Base-by-base conservation (phyloP, 2,797 vertebrate species). In the Enteromius anoplus region DNA sequence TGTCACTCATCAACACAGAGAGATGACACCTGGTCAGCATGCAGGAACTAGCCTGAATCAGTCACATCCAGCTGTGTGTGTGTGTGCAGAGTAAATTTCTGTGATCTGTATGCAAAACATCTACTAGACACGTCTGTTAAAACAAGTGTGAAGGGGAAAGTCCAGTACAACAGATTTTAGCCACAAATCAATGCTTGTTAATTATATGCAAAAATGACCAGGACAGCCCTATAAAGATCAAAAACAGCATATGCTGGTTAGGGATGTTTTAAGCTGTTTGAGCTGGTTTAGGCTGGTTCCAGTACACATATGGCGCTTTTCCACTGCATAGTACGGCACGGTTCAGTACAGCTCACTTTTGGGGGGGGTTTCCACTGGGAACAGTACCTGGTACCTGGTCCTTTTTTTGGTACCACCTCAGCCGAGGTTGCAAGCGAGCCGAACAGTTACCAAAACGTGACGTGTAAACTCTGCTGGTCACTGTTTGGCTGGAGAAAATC, bases 1-100 rank as follows among this genome's bases (percentile, higher is more conserved):
- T 88, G 86, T 89, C 85, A 86, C 81, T 37, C 23, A 84, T 89
- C 91, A 90, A 92, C 89, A 91, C 69, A 84, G 86, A 86, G 70
- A 42, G n/a, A 64, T 77, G 75, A 86, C 89, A 91, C 78, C 85
- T 88, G 87, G 75, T 71, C 47, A 40, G 86, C 60, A 45, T 71
- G 65, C 70, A 84, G 26, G 69, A 84, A 81, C 75, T 55, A 47
- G 65, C 71, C 40, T 81, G 55, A 83, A 80, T 82, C 72, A 64
- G 37, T 49, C 66, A 45, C 80, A 72, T 66, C 70, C 71, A 80
- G 65, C 80, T 42, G n/a, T 73, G 34, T 84, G 72, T 60, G 53
- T 68, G 53, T 66, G 73, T 45, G 12, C 37, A 29, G 69, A 58
- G 19, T 80, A 55, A 65, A 51, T 81, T 51, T 85, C 29, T 71